Percentiles rank a stretch among this genome's conserved stretches.
Conservation (phyloP, 2,797 vertebrate genomes). For the Cephalopachus bancanus region DNA sequence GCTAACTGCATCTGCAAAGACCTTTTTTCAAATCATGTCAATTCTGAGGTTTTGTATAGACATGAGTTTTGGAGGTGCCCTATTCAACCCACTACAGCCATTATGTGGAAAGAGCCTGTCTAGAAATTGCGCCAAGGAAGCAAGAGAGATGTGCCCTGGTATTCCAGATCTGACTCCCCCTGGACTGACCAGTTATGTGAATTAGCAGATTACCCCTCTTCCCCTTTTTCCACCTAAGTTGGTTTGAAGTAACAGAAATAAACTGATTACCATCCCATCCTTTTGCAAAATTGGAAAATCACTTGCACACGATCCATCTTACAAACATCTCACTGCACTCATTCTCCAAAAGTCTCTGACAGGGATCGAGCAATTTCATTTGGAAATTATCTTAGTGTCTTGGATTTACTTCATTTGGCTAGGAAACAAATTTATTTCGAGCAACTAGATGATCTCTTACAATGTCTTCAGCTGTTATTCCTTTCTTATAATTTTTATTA, state of each 20-base stretch:
- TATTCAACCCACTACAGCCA: not conserved
- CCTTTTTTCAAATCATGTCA: constrained; percentile 52
- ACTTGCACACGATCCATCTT: not conserved
- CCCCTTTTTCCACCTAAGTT: not conserved
- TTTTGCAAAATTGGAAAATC: constrained; percentile 57
- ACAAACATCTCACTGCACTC: not conserved
- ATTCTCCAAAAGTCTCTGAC: constrained; percentile 28
- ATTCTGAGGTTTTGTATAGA: constrained; percentile 57
- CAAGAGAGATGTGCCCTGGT: not conserved
- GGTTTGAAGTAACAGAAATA: constrained; percentile 44
- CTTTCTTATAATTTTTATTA: constrained; percentile 38
- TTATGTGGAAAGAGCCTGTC: not conserved
- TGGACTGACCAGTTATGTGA: not conserved
- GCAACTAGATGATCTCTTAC: constrained; percentile 5
- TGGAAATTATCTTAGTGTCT: constrained; percentile 45
- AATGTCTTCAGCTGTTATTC: not conserved
- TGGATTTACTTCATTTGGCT: constrained; percentile 61
- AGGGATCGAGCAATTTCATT: constrained; percentile 3
- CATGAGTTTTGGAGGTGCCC: not conserved
- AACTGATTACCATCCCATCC: not conserved
- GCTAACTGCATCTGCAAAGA: constrained; percentile 34
- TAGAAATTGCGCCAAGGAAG: not conserved
- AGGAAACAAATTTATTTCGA: constrained; percentile 68
- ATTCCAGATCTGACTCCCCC: not conserved
- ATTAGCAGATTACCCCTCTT: not conserved